A percentile compares a stretch with the other conserved stretches of the same genome.
These are phyloP conservation scores for Artemia sinica DNA, from an alignment of 2,888 invertebrate species.

Conservation along the genomic window DNA sequence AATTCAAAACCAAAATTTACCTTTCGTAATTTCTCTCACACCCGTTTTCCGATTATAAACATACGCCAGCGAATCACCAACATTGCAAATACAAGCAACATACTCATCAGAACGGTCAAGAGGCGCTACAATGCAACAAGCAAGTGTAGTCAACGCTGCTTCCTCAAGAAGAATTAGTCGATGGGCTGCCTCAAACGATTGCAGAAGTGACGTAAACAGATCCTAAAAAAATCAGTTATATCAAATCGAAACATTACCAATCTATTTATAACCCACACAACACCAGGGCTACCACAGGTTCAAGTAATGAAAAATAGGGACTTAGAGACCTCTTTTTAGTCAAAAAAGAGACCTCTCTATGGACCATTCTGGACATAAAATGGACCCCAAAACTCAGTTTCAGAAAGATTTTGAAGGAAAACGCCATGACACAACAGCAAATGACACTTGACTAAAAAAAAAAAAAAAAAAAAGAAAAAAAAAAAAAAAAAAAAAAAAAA, in stretches of 20 bases:
- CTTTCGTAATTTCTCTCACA: slow-evolving; percentile 63
- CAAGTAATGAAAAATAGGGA: no score
- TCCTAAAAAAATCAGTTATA: slow-evolving; percentile 36
- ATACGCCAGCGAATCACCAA: slow-evolving; percentile 74
- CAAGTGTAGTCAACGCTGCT: slow-evolving; percentile 63
- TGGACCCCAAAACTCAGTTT: no score
- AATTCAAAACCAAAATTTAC: slow-evolving; percentile 29
- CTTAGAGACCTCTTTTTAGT: no score
- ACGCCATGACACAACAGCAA: no score
- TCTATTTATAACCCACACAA: background rate
- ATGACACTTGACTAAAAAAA: no score
- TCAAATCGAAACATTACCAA: background rate
- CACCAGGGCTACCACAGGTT: no score
- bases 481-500: no score
- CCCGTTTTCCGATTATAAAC: slow-evolving; percentile 56
- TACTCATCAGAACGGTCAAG: slow-evolving; percentile 32
- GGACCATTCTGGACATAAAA: no score
- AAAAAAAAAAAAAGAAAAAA: no score
- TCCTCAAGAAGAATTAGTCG: slow-evolving; percentile 62
- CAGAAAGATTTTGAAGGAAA: no score
- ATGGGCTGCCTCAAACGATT: slow-evolving; percentile 68
- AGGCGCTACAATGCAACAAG: slow-evolving; percentile 55
- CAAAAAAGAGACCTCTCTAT: no score
- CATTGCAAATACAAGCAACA: slow-evolving; percentile 67
- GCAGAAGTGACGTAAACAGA: slow-evolving; percentile 53